Evolutionary conservation across 2,888 invertebrate genomes (phyloP).

Genomic region (Strigamia transsilvanica): DNA sequence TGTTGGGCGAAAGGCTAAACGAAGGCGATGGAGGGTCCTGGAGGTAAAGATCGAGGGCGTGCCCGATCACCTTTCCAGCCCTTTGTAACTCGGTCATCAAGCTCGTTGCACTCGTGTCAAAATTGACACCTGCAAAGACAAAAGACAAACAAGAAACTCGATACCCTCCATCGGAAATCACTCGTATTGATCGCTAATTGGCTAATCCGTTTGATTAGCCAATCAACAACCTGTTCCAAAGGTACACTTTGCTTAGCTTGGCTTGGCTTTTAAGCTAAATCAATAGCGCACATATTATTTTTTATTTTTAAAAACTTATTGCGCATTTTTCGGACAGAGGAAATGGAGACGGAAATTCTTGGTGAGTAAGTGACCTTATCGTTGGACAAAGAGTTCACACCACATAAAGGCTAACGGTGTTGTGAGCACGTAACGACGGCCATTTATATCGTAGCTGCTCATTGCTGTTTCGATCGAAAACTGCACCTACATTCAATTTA

Average conservation of each 20-base stretch:
- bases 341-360: background rate
- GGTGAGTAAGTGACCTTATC: background rate
- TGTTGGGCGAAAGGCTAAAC: constrained; percentile 73
- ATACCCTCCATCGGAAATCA: too few relatives aligned
- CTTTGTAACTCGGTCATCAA: constrained; percentile 87
- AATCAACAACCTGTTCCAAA: too few relatives aligned
- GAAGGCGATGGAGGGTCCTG: constrained; percentile 76
- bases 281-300: too few relatives aligned
- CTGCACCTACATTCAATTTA: background rate
- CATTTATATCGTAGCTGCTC: constrained; percentile 8
- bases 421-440: background rate
- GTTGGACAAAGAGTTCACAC: background rate
- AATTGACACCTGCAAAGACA: constrained; percentile 75
- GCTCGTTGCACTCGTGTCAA: constrained; percentile 80
- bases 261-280: too few relatives aligned
- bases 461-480: constrained; percentile 8
- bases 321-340: background rate
- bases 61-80: constrained; percentile 90
- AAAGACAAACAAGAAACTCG: background rate
- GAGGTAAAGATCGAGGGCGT: constrained; percentile 86
- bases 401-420: background rate
- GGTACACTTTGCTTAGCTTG: too few relatives aligned
- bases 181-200: too few relatives aligned
- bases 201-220: too few relatives aligned
- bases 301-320: background rate